These are phyloP conservation scores for Alectoris magna DNA, from an alignment of 2,797 vertebrate genomes.

Conservation along the genomic window DNA sequence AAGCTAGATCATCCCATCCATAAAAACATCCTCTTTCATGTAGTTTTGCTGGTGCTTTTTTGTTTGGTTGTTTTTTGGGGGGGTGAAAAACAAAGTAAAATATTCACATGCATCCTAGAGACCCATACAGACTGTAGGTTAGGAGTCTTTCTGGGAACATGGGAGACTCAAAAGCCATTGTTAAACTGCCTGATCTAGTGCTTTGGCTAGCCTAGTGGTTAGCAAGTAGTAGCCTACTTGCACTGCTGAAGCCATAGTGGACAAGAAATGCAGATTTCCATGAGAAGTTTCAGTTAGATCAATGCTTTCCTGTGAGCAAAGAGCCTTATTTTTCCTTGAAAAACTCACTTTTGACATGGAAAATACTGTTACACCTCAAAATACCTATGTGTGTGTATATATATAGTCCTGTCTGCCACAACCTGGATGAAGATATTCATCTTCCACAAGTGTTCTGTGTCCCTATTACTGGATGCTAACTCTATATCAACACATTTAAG, in stretches of 20 bases:
- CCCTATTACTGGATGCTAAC: background rate
- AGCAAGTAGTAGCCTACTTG: background rate
- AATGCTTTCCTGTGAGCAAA: background rate
- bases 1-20: background rate
- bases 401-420: background rate
- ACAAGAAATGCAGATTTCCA: background rate
- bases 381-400: background rate
- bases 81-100: background rate
- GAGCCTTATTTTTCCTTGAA: background rate
- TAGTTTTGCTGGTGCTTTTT: background rate
- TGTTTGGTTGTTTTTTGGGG: background rate
- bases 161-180: background rate
- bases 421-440: background rate
- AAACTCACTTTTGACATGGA: conserved; percentile 22
- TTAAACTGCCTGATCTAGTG: background rate
- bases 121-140: background rate
- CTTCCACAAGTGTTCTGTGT: rapidly evolving
- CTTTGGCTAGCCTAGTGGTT: background rate
- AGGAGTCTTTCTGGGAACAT: background rate
- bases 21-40: background rate
- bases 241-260: background rate
- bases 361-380: conserved; percentile 14
- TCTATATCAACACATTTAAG: background rate
- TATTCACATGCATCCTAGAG: background rate
- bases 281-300: background rate